Base-by-base conservation (phyloP, 2,888 invertebrate species). In the Nineta flava region DNA sequence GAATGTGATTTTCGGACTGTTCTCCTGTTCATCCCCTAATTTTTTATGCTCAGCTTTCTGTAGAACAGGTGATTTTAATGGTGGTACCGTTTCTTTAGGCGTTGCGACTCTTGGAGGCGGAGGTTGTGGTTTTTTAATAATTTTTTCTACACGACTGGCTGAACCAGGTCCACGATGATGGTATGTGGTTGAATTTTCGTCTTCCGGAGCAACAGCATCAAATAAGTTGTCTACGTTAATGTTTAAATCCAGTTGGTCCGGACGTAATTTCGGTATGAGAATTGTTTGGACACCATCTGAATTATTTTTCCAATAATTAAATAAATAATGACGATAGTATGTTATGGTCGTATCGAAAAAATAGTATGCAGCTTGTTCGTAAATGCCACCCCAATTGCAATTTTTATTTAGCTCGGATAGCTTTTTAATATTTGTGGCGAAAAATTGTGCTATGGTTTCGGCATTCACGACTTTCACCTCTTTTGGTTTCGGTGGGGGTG, bases 271-370 rank as follows among this genome's bases (percentile, higher is more conserved):
- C 4, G 38, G 15, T 13, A 21, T 44, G 10, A 44, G 9, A 13
- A 19, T 44, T 4, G 13, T 26, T 21, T 44, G 44, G 2, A 44
- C 19, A 13, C 21, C 21, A 26, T 44, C 21, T 2, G 13, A 16
- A 21, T 44, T 44, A 19, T 21, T 44, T 44, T 44, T 44, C 44
- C 44, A 44, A 26, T 19, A 44, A 12, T 44, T 44, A 17, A 44
- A 44, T 21, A 44, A 26, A 21, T 44, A 44, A 21, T 44, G 21
- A 9, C 44, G 17, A 17, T 44, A 21, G 19, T 21, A 44, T 19
- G n/a, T 38, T 2, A 38, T 15, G 7, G 38, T 38, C 7, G 38
- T 38, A n/a, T 38, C 38, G 7, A 38, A 38, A 38, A 38, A 38
- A 38, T 38, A 15, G 7, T 38, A 38, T 2, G 38, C 38, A 7